Evolutionary conservation across 2,888 invertebrate species (phyloP), one percentile per base, ranked within the genome.

Genomic region (Pollenia griseotomentosa): DNA sequence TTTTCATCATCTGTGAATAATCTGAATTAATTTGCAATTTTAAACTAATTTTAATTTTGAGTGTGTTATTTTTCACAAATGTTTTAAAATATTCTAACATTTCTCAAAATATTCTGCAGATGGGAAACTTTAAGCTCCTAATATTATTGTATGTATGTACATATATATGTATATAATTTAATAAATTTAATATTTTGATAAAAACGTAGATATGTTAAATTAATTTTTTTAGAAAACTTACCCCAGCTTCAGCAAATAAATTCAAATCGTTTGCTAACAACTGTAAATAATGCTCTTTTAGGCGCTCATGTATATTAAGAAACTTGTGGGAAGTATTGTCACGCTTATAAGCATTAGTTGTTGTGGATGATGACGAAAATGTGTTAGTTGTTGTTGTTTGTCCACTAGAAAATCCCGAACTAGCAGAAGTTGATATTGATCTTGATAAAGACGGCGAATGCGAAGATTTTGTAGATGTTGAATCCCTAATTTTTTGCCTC

Each of bases 231-330:
- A 33, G 12, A 71, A 44, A 71, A 90, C 93, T 90, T 90, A 93
- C 93, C 91, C 93, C 92, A 79, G 91, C 91, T 90, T 93, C 93
- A 87, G 91, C 90, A 88, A 93, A 91, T 82, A 91, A 89, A 88
- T 92, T 93, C n/a, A 93, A 90, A 90, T 93, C 93, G 82, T 92
- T 91, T 83, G 92, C 91, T 77, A 93, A 88, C 88, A 93, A 85
- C 59, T 93, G 92, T 83, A 93, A 88, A 89, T 93, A 93, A 48
- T 92, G 89, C 89, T 93, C 93, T 86, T 90, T 93, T 85, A 93
- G 91, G 89, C 92, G 93, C 68, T 93, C 93, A 88, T 93, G 92
- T 85, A 93, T 91, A 89, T 93, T 93, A 70, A 93, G 91, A 89
- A 92, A 93, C 88, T 91, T 91, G 59, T 91, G 80, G 59, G 90